Percentiles rank a stretch among this genome's conserved stretches.
phyloP scores from a whole-genome alignment of 2,797 vertebrate species.

The Halcyon leucocephala region DNA sequence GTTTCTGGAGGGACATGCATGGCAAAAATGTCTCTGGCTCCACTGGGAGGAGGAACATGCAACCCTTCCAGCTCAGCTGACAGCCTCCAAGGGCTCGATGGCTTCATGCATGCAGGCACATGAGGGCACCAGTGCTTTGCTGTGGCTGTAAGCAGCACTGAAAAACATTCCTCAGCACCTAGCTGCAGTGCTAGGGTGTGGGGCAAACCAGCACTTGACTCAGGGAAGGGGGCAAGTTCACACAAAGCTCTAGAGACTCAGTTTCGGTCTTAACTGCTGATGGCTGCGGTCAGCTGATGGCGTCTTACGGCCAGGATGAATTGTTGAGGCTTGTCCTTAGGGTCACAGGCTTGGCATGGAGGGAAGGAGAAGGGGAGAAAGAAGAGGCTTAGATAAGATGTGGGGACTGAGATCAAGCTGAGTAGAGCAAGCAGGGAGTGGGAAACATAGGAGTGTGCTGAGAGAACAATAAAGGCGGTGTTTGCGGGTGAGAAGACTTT shows the following conservation, averaged over 20 bases:
- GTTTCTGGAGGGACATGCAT: background rate
- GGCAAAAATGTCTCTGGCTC: background rate
- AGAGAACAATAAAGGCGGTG: background rate
- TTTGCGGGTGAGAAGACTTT: background rate
- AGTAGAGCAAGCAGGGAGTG: background rate
- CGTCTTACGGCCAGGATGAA: background rate
- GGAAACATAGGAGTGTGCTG: rapidly evolving
- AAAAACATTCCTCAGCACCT: constrained; percentile 13
- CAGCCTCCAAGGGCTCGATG: background rate
- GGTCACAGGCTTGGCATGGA: background rate
- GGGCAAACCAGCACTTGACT: background rate
- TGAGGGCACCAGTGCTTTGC: constrained; percentile 57
- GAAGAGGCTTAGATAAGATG: background rate
- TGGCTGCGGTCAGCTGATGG: constrained; percentile 49
- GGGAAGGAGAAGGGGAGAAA: background rate
- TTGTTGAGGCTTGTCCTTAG: constrained; percentile 47
- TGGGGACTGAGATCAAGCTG: background rate
- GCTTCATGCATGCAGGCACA: background rate
- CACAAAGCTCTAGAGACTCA: constrained; percentile 41
- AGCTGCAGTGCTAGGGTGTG: constrained; percentile 17
- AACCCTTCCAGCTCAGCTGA: background rate
- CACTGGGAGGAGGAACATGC: background rate
- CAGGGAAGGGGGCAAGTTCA: constrained; percentile 17
- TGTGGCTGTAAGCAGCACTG: background rate
- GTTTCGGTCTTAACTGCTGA: constrained; percentile 41